A percentile compares a stretch with the other conserved stretches of the same genome.
These are phyloP conservation scores for Glossophaga mutica DNA, from an alignment of 2,797 vertebrate genomes.

Conservation along the genomic window DNA sequence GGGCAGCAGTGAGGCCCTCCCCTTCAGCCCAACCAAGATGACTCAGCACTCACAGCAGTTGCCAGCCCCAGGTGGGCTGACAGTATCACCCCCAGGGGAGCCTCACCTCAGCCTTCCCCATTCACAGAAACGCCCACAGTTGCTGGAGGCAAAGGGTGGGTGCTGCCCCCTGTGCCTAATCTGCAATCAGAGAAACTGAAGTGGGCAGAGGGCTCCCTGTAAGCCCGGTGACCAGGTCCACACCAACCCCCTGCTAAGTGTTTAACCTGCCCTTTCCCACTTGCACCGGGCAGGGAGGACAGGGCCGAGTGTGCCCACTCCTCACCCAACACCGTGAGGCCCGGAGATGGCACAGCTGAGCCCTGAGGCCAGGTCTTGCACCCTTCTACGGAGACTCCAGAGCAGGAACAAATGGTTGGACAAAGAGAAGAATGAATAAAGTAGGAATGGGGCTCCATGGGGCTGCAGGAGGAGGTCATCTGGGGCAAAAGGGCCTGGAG, in stretches of 20 bases:
- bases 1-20: not conserved
- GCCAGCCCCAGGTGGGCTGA: not conserved
- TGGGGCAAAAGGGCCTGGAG: not conserved
- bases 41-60: not conserved
- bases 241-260: rapidly evolving
- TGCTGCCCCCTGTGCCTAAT: rapidly evolving
- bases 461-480: not conserved
- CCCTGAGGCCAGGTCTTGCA: not conserved
- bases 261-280: rapidly evolving
- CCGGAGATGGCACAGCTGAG: not conserved
- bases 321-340: not conserved
- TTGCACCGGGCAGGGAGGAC: not conserved
- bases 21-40: not conserved
- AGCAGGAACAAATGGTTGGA: not conserved
- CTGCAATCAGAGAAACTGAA: not conserved
- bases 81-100: conserved; percentile 16
- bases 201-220: not conserved
- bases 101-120: not conserved
- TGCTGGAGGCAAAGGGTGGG: not conserved
- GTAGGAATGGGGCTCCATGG: rapidly evolving
- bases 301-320: not conserved
- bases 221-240: not conserved
- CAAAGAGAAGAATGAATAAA: not conserved
- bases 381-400: not conserved
- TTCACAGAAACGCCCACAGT: not conserved